Conservation (phyloP, 2,113 vertebrate species). For the Smithornis capensis region DNA sequence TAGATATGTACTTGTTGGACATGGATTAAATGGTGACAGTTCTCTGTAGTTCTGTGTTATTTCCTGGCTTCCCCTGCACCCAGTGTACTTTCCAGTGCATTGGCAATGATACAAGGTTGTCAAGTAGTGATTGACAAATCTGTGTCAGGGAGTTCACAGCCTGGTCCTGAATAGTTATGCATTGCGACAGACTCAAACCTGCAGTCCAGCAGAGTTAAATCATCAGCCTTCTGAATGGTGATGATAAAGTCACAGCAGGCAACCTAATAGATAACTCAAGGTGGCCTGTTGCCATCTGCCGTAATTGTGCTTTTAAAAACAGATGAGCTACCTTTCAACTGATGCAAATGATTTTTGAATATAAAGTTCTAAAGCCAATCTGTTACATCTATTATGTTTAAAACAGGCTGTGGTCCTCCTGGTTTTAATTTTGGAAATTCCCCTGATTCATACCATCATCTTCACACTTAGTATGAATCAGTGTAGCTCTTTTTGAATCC, state of each 20-base stretch:
- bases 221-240: not conserved
- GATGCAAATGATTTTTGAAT: not conserved
- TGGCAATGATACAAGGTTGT: not conserved
- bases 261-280: slow-evolving; percentile 2
- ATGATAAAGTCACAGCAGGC: not conserved
- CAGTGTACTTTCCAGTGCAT: not conserved
- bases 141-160: not conserved
- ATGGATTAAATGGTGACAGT: not conserved
- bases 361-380: not conserved
- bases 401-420: not conserved
- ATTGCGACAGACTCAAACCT: not conserved
- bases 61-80: not conserved
- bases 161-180: slow-evolving; percentile 13
- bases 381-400: not conserved
- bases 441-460: not conserved
- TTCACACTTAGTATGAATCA: not conserved
- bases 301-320: not conserved
- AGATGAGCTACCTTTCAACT: not conserved
- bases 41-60: not conserved
- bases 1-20: not conserved
- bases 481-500: not conserved
- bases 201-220: not conserved
- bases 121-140: slow-evolving; percentile 16
- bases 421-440: slow-evolving; percentile 20
- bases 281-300: not conserved